Conservation (phyloP, 1,140 invertebrate genomes). For the Brachionus plicatilis region DNA sequence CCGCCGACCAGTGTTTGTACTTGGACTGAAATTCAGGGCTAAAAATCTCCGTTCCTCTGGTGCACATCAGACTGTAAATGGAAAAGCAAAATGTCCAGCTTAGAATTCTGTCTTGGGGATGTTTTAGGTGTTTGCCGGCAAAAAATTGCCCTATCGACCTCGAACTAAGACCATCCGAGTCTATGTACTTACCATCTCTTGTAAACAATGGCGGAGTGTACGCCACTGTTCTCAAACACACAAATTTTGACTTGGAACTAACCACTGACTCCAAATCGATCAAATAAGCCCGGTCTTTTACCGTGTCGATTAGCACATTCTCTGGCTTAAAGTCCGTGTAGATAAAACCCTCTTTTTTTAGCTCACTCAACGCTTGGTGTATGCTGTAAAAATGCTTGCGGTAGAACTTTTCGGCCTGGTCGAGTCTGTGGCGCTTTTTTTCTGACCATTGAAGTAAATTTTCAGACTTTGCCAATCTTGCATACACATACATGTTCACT, state of each 20-base stretch:
- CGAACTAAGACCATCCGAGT: background rate
- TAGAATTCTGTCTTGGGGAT: conserved; percentile 16
- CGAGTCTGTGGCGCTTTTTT: background rate
- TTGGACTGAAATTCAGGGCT: background rate
- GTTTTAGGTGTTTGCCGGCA: background rate
- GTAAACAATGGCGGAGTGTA: conserved; percentile 31
- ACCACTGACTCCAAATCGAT: conserved; percentile 39
- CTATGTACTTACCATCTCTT: background rate
- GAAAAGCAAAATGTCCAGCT: conserved; percentile 40
- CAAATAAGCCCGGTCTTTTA: background rate
- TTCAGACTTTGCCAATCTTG: background rate
- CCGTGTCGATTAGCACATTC: background rate
- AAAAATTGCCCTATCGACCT: background rate
- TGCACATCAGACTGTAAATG: conserved; percentile 23
- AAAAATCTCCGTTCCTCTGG: background rate
- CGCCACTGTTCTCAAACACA: conserved; percentile 17
- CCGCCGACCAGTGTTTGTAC: background rate
- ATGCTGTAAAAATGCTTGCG: background rate
- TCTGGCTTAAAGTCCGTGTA: conserved; percentile 38
- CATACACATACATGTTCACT: conserved; percentile 33
- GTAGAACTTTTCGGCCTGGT: background rate
- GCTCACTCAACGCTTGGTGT: background rate
- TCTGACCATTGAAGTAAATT: conserved; percentile 27
- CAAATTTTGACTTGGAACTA: conserved; percentile 4
- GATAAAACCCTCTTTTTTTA: conserved; percentile 12